Evolutionary conservation across 1,140 invertebrate species (phyloP).

Genomic region (Pseudomyrmex sp.): DNA sequence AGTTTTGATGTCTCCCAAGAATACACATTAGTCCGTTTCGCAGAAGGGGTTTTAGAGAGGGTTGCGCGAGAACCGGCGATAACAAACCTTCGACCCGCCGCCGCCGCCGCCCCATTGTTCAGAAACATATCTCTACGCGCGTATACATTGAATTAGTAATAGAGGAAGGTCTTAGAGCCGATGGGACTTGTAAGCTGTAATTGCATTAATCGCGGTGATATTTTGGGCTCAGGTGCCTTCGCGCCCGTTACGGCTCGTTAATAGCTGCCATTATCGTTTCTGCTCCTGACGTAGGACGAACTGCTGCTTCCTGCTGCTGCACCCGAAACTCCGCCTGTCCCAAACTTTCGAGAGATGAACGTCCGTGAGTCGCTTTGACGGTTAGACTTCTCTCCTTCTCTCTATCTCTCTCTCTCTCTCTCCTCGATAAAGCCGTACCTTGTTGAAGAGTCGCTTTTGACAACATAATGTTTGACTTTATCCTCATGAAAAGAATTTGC

Average conservation of each 20-base stretch:
- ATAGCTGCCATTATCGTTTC: conserved; percentile 83
- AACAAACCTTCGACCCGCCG: conserved; percentile 5
- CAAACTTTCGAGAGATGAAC: conserved; percentile 53
- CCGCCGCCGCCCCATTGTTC: conserved; percentile 5
- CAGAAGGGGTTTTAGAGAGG: not conserved
- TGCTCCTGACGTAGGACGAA: conserved; percentile 63
- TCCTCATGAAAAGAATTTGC: not conserved
- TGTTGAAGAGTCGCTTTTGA: conserved; percentile 1
- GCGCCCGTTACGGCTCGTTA: conserved; percentile 81
- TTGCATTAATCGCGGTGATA: conserved; percentile 85
- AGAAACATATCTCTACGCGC: conserved; percentile 66
- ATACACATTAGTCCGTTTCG: not conserved
- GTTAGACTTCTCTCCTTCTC: conserved; percentile 10
- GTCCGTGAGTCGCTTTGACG: conserved; percentile 52
- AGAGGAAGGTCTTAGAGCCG: conserved; percentile 72
- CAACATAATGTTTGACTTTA: not conserved
- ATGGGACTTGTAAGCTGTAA: conserved; percentile 84
- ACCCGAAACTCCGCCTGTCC: conserved; percentile 68
- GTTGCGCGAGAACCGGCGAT: conserved; percentile 17
- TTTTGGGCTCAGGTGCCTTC: conserved; percentile 84
- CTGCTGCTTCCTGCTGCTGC: conserved; percentile 25
- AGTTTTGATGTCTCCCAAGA: not conserved
- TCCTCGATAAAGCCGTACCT: not conserved
- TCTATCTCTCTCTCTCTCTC: too few species aligned
- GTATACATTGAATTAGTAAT: conserved; percentile 77